Percentiles rank a stretch among this genome's conserved stretches.
phyloP scores from a whole-genome alignment of 2,113 vertebrate genomes.

The Nibea coibor region DNA sequence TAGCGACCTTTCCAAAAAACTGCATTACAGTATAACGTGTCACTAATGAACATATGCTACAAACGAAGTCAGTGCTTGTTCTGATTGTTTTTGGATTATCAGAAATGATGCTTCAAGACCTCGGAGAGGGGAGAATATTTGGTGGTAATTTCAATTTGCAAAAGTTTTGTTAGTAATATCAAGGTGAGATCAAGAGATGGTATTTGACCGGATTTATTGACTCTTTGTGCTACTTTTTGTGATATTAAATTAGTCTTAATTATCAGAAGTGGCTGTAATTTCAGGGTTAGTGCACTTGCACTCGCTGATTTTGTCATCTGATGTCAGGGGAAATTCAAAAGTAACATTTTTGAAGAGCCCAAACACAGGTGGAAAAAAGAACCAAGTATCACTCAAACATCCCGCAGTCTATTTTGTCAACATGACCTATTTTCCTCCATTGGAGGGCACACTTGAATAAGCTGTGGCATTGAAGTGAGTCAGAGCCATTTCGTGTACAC shows the following conservation, averaged over 20 bases:
- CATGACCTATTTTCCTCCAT: constrained; percentile 67
- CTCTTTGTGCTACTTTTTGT: constrained; percentile 3
- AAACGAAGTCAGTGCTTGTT: constrained; percentile 50
- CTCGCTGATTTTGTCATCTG: constrained; percentile 11
- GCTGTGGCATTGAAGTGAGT: constrained; percentile 34
- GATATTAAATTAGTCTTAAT: constrained; percentile 6
- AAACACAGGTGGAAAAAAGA: constrained; percentile 14
- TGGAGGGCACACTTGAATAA: constrained; percentile 76
- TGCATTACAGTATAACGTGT: constrained; percentile 51
- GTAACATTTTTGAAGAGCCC: background rate
- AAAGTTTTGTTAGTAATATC: constrained; percentile 29
- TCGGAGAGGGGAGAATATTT: background rate
- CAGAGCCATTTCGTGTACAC: constrained; percentile 27
- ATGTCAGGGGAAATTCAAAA: constrained; percentile 12
- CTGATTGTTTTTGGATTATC: constrained; percentile 51
- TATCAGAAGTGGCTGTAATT: constrained; percentile 4
- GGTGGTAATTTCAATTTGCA: constrained; percentile 6
- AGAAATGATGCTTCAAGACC: constrained; percentile 19
- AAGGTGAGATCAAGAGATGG: background rate
- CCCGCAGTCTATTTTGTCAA: constrained; percentile 45
- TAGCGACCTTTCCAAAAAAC: constrained; percentile 70
- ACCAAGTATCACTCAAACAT: constrained; percentile 23
- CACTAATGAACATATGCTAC: constrained; percentile 61
- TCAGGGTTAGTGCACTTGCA: constrained; percentile 7
- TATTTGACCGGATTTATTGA: constrained; percentile 12